Evolutionary conservation across 2,888 invertebrate genomes (phyloP), one percentile per base, ranked within the genome.

Genomic region (Strigamia crassipes): DNA sequence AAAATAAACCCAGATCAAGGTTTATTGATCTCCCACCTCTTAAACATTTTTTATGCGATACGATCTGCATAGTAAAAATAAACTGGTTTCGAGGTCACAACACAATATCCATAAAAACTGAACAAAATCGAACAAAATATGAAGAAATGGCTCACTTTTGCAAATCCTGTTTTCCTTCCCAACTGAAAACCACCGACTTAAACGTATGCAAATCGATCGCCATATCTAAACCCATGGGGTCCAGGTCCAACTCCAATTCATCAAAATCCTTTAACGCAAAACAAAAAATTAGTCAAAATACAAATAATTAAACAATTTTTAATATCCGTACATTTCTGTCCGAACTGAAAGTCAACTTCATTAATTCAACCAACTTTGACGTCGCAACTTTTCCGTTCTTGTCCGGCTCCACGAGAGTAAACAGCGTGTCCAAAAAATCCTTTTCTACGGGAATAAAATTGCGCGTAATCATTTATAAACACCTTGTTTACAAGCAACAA

Each of bases 201-300:
- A 80, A 80, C 23, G 80, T 80, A 5, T 56, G 56, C 38, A 56
- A n/a, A 34, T 80, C 80, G 1, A 80, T 56, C 31, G 61, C 1
- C 31, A 80, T 51, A 18, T 80, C 80, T 8, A 21, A 80, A 31
- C 80, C 80, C 61, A 80, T 56, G 6, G 80, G 80, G n/a, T 80
- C 80, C 12, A 80, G n/a, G 0, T 27, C 31, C 27, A 80, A 18
- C 18, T 56, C 80, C 34, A 80, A 38, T 31, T 80, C 80, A 15
- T 80, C 80, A 61, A 21, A 80, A 31, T 80, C 34, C 80, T 79
- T 66, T n/a, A 66, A 13, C 10, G 10, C 6, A 38, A 2, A 38
- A 38, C 1, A 38, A 38, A 9, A 38, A 5, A 38, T 38, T 38
- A 38, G 6, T 27, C 27, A 66, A 66, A 66, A 66, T 23, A 6